Evolutionary conservation across 1,140 invertebrate genomes (phyloP).

Genomic region (Platyscapa corneri): DNA sequence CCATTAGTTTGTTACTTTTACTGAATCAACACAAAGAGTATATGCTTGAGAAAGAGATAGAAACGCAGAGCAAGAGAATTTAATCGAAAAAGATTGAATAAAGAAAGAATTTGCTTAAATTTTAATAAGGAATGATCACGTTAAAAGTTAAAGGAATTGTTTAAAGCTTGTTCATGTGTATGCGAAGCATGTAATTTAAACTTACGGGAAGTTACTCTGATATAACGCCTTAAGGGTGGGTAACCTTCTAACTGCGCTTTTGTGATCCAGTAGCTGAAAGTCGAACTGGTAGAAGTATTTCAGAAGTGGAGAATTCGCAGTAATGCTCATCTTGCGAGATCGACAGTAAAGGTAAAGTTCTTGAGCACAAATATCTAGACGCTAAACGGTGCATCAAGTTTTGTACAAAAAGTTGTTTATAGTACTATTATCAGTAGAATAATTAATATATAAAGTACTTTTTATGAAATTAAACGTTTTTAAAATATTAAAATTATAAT

Average conservation of each 20-base stretch:
- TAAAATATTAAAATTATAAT: too few relatives aligned
- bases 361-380: too few relatives aligned
- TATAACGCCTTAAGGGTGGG: background rate
- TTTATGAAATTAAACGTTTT: too few relatives aligned
- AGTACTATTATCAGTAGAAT: too few relatives aligned
- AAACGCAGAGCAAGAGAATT: too few relatives aligned
- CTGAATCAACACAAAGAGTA: too few relatives aligned
- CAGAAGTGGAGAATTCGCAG: background rate
- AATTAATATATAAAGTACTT: too few relatives aligned
- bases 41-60: too few relatives aligned
- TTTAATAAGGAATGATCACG: constrained; percentile 36
- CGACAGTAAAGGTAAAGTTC: background rate
- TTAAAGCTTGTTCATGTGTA: constrained; percentile 57
- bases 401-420: too few relatives aligned
- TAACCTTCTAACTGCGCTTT: background rate
- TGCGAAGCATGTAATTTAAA: constrained; percentile 63
- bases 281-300: background rate
- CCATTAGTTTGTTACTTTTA: too few relatives aligned
- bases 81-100: background rate
- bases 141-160: constrained; percentile 63
- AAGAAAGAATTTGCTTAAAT: background rate
- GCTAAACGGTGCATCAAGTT: too few relatives aligned
- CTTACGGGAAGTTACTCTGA: constrained; percentile 36
- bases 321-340: background rate
- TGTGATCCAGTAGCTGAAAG: background rate